Base-by-base conservation (phyloP, 2,888 invertebrate species). In the Vannuccia rotundouncinata region DNA sequence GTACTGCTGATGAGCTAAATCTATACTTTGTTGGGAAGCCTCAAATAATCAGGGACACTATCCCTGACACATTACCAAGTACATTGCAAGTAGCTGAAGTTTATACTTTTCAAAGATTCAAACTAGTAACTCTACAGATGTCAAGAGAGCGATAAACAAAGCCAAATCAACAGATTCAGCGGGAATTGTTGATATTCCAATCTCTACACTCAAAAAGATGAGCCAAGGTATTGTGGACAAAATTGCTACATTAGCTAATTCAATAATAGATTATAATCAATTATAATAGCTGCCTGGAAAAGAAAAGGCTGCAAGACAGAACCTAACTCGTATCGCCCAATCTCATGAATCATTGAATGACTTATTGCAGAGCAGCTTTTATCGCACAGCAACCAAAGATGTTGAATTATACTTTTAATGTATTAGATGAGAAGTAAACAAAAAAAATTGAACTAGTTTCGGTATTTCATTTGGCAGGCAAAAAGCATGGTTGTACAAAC, bases 21-120 rank as follows among this genome's bases (percentile, higher is more conserved):
- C 66, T 66, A 66, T 66, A 66, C 66, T 66, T 66, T 66, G 66
- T 66, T 66, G 25, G 66, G 66, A 66, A 66, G 22, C 66, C 66
- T 66, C 66, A 66, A 66, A 66, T 66, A 66, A 66, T 66, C 22
- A 66, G 66, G 25, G 66, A 5, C 66, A 66, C 66, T 22, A 66
- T 66, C 25, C 66, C 66, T 66, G 66, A 66, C 25, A 27, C 66
- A 66, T 27, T 27, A 66, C 66, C 17, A 66, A 66, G 66, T 66
- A 66, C 25, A 66, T 66, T 66, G 66, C 66, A 66, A 66, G 25
- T 66, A 66, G 66, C 66, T 22, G 25, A 66, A 22, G 66, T 66
- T 22, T 17, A 66, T 66, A 66, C 66, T 66, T 27, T 66, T 27
- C 66, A 66, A 66, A 66, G 25, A 5, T 22, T 66, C 25, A 17